A percentile compares a stretch with the other conserved stretches of the same genome.
These are phyloP conservation scores for Argyrosomus japonicus DNA, from an alignment of 2,113 vertebrate species.

Conservation along the genomic window DNA sequence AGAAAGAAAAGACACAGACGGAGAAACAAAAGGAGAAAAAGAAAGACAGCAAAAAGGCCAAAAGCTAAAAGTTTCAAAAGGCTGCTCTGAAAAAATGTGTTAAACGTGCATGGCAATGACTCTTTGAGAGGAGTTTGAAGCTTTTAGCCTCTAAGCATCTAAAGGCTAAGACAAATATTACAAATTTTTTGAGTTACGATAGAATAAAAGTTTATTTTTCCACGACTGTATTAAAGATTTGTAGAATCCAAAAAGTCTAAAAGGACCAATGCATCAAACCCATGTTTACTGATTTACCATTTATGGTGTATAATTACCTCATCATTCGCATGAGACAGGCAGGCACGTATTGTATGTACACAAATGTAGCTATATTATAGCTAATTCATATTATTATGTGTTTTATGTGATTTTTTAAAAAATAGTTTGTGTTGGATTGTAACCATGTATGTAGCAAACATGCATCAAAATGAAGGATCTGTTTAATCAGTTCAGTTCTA, in stretches of 20 bases:
- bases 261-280: neutral
- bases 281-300: neutral
- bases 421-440: neutral
- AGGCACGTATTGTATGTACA: neutral
- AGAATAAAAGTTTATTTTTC: constrained; percentile 16
- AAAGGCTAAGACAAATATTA: neutral
- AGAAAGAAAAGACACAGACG: constrained; percentile 59
- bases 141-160: neutral
- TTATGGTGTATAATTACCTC: constrained; percentile 45
- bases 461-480: constrained; percentile 9
- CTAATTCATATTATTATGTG: neutral
- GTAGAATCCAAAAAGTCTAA: neutral
- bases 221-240: neutral
- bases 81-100: neutral
- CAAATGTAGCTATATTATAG: neutral
- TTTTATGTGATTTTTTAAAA: constrained; percentile 23
- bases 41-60: constrained; percentile 54
- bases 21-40: constrained; percentile 46
- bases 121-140: neutral
- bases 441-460: constrained; percentile 6
- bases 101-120: neutral
- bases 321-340: neutral
- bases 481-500: constrained; percentile 12
- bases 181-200: constrained; percentile 5
- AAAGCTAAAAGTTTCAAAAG: constrained; percentile 27